Evolutionary conservation across 2,797 vertebrate species (phyloP).

Genomic region (Leptodactylus fallax): DNA sequence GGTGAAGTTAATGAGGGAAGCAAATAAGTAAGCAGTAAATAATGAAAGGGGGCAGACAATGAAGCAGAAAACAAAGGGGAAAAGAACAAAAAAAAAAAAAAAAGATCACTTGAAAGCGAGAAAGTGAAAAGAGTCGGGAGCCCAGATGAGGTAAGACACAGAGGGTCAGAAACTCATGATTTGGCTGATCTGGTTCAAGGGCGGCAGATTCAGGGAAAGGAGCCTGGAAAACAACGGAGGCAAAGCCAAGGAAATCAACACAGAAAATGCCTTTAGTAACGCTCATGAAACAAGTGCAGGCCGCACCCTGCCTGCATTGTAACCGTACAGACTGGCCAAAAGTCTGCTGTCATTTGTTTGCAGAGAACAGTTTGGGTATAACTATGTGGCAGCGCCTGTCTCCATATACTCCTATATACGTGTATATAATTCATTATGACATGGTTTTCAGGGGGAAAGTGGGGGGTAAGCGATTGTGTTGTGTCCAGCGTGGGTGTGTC

Average conservation of each 20-base stretch:
- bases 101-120: not conserved
- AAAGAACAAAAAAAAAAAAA: not conserved
- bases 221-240: constrained; percentile 44
- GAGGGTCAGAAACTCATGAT: constrained; percentile 30
- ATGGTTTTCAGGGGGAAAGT: not conserved
- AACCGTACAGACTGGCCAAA: constrained; percentile 21
- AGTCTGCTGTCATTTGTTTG: constrained; percentile 36
- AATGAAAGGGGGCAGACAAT: constrained; percentile 38
- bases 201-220: constrained; percentile 12
- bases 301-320: constrained; percentile 10
- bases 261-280: not conserved
- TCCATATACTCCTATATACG: not conserved
- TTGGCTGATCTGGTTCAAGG: constrained; percentile 18
- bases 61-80: not conserved
- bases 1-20: constrained; percentile 45
- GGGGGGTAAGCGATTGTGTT: not conserved
- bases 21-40: constrained; percentile 42
- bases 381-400: not conserved
- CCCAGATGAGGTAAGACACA: constrained; percentile 28
- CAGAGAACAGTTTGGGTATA: not conserved
- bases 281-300: constrained; percentile 3
- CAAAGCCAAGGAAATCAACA: constrained; percentile 40
- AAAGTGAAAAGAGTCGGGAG: constrained; percentile 30
- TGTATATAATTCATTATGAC: constrained; percentile 1
- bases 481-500: constrained; percentile 5